Percentiles rank a stretch among this genome's conserved stretches.
phyloP scores from a whole-genome alignment of 2,113 vertebrate species.

The Blennius ocellaris region DNA sequence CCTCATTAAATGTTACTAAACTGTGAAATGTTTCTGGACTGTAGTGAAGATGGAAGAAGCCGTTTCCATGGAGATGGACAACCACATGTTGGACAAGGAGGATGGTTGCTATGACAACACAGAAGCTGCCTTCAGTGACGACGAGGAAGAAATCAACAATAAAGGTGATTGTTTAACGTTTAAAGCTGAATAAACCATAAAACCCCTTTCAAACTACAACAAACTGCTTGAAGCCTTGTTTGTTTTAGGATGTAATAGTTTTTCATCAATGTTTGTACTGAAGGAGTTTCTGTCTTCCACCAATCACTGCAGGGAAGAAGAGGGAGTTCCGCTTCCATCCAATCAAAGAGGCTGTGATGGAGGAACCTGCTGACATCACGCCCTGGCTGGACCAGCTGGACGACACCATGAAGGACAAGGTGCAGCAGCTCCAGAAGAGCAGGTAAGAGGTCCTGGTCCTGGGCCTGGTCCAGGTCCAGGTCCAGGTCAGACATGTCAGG shows the following conservation, averaged over 20 bases:
- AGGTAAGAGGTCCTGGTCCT: constrained; percentile 79
- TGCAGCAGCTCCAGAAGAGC: constrained; percentile 93
- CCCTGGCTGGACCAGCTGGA: constrained; percentile 95
- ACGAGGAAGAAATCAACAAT: constrained; percentile 92
- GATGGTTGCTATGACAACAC: constrained; percentile 95
- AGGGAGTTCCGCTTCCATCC: constrained; percentile 96
- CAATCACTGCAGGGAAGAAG: constrained; percentile 87
- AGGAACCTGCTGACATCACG: constrained; percentile 95
- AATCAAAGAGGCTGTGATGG: constrained; percentile 92
- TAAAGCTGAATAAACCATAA: too few relatives aligned
- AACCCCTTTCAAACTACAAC: too few relatives aligned
- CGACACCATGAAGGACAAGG: constrained; percentile 92
- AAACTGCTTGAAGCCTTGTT: too few relatives aligned
- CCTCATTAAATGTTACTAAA: neutral
- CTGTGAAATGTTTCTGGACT: neutral
- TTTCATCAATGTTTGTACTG: too few relatives aligned
- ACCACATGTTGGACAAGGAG: constrained; percentile 93
- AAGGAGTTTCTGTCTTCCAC: neutral
- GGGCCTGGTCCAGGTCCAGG: neutral
- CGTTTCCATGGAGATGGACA: constrained; percentile 92
- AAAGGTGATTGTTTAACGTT: constrained; percentile 86
- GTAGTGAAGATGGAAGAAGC: constrained; percentile 95
- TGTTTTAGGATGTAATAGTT: too few relatives aligned
- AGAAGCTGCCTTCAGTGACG: constrained; percentile 94
- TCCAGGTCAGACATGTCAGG: neutral